Evolutionary conservation across 2,113 vertebrate species (phyloP).

Genomic region (Anseranas semipalmata): DNA sequence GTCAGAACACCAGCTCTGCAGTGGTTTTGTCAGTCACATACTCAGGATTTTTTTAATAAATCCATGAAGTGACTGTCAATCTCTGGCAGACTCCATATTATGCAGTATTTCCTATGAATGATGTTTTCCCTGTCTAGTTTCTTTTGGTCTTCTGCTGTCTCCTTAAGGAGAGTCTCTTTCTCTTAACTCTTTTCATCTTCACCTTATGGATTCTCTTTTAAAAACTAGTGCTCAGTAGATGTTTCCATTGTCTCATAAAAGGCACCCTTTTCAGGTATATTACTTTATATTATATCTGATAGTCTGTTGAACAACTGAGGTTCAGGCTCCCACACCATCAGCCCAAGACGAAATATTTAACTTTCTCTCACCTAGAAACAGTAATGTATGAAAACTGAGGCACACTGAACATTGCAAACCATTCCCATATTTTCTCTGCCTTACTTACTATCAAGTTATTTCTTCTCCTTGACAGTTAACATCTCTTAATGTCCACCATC

Average conservation of each 20-base stretch:
- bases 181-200: neutral
- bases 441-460: neutral
- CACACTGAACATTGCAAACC: neutral
- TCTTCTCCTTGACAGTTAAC: neutral
- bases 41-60: neutral
- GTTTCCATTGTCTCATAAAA: neutral
- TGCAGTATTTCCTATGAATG: neutral
- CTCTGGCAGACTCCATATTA: neutral
- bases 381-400: neutral
- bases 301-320: neutral
- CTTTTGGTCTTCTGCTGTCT: neutral
- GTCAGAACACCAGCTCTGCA: neutral
- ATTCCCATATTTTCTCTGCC: neutral
- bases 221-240: neutral
- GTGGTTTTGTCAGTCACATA: neutral
- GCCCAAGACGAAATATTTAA: neutral
- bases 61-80: neutral
- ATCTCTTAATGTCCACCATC: neutral
- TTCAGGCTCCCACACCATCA: neutral
- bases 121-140: neutral
- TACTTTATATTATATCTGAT: neutral
- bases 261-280: neutral
- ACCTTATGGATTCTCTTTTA: neutral
- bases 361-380: neutral
- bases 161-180: neutral